Conservation (phyloP, 2,888 invertebrate species). For the Idaea straminata region DNA sequence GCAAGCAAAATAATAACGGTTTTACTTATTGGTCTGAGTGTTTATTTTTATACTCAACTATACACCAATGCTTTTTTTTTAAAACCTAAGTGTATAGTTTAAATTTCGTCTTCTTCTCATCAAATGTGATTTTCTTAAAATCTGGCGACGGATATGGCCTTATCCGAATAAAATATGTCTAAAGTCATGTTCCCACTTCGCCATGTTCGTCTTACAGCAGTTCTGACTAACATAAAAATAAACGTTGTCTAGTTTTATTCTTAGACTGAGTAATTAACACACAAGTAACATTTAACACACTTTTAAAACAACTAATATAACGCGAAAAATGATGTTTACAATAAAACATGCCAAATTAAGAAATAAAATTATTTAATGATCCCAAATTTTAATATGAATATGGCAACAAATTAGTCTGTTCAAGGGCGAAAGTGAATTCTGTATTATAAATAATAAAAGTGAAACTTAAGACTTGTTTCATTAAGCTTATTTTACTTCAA, state of each 20-base stretch:
- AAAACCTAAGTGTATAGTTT: too few species aligned
- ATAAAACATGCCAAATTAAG: neutral
- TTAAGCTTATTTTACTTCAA: neutral
- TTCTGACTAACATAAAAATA: neutral
- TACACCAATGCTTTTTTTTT: too few species aligned
- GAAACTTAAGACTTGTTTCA: neutral
- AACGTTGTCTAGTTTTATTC: neutral
- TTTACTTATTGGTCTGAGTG: too few species aligned
- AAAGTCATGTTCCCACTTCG: too few species aligned
- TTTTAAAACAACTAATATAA: neutral
- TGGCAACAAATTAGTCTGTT: neutral
- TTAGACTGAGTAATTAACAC: too few species aligned
- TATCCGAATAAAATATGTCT: too few species aligned
- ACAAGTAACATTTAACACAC: too few species aligned
- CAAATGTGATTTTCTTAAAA: too few species aligned
- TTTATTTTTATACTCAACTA: too few species aligned
- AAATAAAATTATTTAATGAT: neutral
- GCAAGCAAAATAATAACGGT: too few species aligned
- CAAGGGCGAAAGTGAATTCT: neutral
- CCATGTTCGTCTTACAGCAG: neutral
- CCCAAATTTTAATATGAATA: neutral
- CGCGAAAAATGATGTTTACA: neutral
- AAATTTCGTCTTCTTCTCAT: too few species aligned
- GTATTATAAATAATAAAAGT: neutral
- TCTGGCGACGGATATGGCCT: too few species aligned